A percentile compares a stretch with the other conserved stretches of the same genome.
These are phyloP conservation scores for Melanotaenia nigrans DNA, from an alignment of 2,797 vertebrate species.

Conservation along the genomic window DNA sequence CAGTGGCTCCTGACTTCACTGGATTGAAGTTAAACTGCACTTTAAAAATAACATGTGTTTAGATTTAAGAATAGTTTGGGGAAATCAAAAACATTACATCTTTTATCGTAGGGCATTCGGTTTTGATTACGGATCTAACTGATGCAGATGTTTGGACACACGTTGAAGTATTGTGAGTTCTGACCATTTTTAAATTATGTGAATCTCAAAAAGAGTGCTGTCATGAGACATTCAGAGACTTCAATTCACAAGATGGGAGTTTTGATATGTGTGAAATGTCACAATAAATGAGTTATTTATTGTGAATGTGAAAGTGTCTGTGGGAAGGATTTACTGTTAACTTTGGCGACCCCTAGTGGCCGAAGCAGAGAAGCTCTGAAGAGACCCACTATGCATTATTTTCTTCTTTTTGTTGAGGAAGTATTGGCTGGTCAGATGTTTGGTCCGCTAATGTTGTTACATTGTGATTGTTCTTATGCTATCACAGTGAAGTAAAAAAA, in stretches of 20 bases:
- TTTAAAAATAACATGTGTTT: conserved; percentile 17
- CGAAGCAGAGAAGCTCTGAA: background rate
- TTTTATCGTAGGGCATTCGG: background rate
- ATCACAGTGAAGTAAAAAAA: background rate
- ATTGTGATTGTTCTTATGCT: background rate
- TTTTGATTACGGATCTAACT: background rate
- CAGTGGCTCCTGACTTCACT: conserved; percentile 1
- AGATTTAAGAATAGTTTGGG: background rate
- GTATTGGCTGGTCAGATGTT: conserved; percentile 5
- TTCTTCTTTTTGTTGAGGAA: conserved; percentile 15
- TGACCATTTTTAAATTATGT: background rate
- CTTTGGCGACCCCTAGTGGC: background rate
- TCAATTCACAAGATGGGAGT: conserved; percentile 2
- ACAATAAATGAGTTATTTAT: conserved; percentile 22
- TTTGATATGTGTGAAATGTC: background rate
- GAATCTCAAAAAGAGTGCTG: background rate
- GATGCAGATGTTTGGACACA: conserved; percentile 11
- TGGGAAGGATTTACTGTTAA: conserved; percentile 3
- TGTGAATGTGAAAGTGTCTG: background rate
- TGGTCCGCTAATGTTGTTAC: background rate
- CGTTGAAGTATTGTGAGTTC: conserved; percentile 44
- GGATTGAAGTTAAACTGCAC: conserved; percentile 18
- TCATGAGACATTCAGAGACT: background rate
- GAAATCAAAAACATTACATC: background rate
- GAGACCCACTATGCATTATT: background rate